These are phyloP conservation scores for Amphibalanus amphitrite DNA, from an alignment of 1,140 invertebrate species.

Conservation along the genomic window DNA sequence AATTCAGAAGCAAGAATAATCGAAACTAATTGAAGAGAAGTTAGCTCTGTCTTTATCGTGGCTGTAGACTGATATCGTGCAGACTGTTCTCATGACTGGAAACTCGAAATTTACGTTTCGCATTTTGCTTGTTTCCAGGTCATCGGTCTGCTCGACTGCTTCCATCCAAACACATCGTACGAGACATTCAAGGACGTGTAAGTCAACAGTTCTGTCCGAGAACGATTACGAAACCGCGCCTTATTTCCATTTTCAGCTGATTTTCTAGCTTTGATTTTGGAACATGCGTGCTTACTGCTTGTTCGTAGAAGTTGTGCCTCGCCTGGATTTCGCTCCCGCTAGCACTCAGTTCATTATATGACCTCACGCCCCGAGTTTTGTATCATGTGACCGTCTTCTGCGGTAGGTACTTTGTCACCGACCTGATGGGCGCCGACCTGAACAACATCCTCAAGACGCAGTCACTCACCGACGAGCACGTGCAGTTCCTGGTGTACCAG, in stretches of 20 bases:
- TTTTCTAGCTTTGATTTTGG: no score
- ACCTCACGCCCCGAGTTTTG: not conserved
- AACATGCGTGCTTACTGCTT: no score
- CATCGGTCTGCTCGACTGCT: slow-evolving; percentile 87
- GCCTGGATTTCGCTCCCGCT: no score
- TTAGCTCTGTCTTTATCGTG: no score
- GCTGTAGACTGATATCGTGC: no score
- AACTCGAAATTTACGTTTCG: slow-evolving; percentile 5
- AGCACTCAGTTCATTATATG: no score
- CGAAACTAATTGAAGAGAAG: no score
- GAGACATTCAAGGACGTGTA: slow-evolving; percentile 73
- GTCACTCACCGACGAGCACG: slow-evolving; percentile 90
- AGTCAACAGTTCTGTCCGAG: no score
- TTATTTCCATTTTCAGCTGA: no score
- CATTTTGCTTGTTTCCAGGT: slow-evolving; percentile 33
- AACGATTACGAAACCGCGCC: no score
- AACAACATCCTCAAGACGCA: slow-evolving; percentile 97
- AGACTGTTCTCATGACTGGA: no score
- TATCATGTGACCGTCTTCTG: not conserved
- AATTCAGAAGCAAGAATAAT: not conserved
- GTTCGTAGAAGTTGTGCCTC: no score
- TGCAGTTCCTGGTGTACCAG: slow-evolving; percentile 97
- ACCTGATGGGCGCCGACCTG: slow-evolving; percentile 96
- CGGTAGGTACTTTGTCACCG: slow-evolving; percentile 76
- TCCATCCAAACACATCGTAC: slow-evolving; percentile 49